Evolutionary conservation across 2,797 vertebrate species (phyloP), one percentile per base, ranked within the genome.

Genomic region (Rhinatrema bivittatum): DNA sequence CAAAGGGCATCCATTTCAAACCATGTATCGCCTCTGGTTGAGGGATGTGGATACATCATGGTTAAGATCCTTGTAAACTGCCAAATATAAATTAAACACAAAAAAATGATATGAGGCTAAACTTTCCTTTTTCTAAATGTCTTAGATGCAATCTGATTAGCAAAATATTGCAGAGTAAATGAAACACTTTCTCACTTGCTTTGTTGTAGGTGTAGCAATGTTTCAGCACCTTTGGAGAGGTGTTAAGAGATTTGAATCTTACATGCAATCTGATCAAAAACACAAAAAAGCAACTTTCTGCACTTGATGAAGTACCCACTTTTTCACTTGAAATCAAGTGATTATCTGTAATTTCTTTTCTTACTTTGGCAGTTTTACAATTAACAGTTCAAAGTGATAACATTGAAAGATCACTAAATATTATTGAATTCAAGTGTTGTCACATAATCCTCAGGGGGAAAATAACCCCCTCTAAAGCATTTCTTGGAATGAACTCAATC

Each of bases 161-260:
- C 27, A 50, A 50, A 50, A 42, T 42, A 50, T 50, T 43, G 39
- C 36, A 43, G 39, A 50, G 47, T 31, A 42, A 50, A 50, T 50
- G 39, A 50, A 50, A 50, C 47, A 50, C 47, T 50, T 50, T 50
- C 47, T 50, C 47, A 43, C 47, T 24, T 37, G 27, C 39, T 50
- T 50, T 50, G 47, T 50, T 50, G 39, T 43, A 50, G 39, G 39
- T 50, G 47, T 43, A 50, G 34, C 47, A 50, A 50, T 50, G 47
- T 42, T 42, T 50, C 47, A 43, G 47, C 47, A 43, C 47, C 47
- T 48, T 41, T 24, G 33, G 35, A 24, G 29, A 42, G 39, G 39
- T 20, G 47, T 50, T 47, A 50, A 50, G 34, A 38, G 39, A 50
- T 27, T 22, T 42, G 29, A 38, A 50, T 42, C 32, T 39, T 38